Evolutionary conservation across 1,140 invertebrate genomes (phyloP).

Genomic region (Choristoneura fumiferana): DNA sequence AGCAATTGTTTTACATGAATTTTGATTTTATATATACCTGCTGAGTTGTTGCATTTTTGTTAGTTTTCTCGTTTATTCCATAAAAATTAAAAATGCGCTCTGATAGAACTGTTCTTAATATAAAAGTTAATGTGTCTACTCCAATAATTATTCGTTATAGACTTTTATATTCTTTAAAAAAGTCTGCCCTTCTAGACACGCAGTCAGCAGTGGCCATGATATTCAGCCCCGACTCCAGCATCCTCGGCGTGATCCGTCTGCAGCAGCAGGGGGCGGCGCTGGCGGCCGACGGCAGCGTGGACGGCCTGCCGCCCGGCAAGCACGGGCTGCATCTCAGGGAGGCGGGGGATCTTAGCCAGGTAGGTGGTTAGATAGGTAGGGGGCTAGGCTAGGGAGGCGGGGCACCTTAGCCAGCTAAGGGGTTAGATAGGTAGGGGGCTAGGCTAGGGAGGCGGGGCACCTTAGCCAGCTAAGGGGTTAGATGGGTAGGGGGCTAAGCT

Average conservation of each 20-base stretch:
- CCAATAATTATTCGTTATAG: no score
- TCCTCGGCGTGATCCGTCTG: slow-evolving; percentile 80
- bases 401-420: no score
- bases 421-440: no score
- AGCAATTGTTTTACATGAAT: slow-evolving; percentile 19
- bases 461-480: neutral
- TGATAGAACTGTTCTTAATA: no score
- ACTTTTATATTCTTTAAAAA: slow-evolving; percentile 28
- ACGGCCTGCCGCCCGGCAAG: slow-evolving; percentile 80
- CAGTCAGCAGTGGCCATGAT: slow-evolving; percentile 87
- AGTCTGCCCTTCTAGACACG: slow-evolving; percentile 39
- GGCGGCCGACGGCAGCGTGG: slow-evolving; percentile 89
- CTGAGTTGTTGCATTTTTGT: no score
- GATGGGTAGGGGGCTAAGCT: no score
- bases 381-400: no score
- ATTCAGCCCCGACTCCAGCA: slow-evolving; percentile 72
- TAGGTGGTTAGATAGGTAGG: neutral
- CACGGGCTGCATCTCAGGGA: slow-evolving; percentile 89
- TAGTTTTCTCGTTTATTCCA: no score
- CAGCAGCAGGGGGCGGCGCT: slow-evolving; percentile 54
- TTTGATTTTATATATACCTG: no score
- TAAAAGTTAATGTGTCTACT: no score
- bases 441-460: no score
- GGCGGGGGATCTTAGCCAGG: slow-evolving; percentile 80
- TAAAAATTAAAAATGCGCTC: no score